A percentile compares a stretch with the other conserved stretches of the same genome.
phyloP scores from a whole-genome alignment of 2,888 invertebrate genomes.

The Megastigmus dorsalis region DNA sequence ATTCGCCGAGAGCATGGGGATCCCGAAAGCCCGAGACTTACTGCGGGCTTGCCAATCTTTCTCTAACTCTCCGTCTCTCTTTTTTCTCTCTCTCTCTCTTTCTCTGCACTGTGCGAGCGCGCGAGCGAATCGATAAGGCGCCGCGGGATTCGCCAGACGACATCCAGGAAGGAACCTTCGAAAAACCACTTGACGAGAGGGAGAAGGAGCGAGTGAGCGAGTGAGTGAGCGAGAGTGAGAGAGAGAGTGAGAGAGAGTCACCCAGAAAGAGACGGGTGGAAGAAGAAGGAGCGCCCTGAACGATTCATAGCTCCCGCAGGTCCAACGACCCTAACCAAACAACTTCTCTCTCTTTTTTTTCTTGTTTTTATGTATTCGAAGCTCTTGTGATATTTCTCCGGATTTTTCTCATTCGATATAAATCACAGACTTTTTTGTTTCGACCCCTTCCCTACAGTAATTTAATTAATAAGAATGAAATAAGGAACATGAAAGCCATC shows the following conservation, averaged over 20 bases:
- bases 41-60: slow-evolving; percentile 50
- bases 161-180: slow-evolving; percentile 55
- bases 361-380: slow-evolving; percentile 13
- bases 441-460: not conserved
- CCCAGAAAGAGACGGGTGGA: slow-evolving; percentile 20
- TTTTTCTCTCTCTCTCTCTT: slow-evolving; percentile 17
- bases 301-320: slow-evolving; percentile 55
- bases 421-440: slow-evolving; percentile 25
- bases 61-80: slow-evolving; percentile 28
- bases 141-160: slow-evolving; percentile 54
- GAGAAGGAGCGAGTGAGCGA: slow-evolving; percentile 19
- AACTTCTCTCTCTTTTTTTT: slow-evolving; percentile 36
- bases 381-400: slow-evolving; percentile 21
- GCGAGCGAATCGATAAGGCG: slow-evolving; percentile 52
- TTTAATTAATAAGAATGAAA: slow-evolving; percentile 27
- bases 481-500: too few species aligned
- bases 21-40: slow-evolving; percentile 42
- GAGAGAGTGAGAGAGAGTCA: slow-evolving; percentile 25
- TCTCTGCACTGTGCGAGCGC: slow-evolving; percentile 1
- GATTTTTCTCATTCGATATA: slow-evolving; percentile 19
- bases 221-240: not conserved
- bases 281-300: slow-evolving; percentile 39
- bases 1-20: slow-evolving; percentile 33
- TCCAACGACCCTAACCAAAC: slow-evolving; percentile 53
- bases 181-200: slow-evolving; percentile 54